Conservation (phyloP, 2,113 vertebrate genomes). For the Macrotus californicus region DNA sequence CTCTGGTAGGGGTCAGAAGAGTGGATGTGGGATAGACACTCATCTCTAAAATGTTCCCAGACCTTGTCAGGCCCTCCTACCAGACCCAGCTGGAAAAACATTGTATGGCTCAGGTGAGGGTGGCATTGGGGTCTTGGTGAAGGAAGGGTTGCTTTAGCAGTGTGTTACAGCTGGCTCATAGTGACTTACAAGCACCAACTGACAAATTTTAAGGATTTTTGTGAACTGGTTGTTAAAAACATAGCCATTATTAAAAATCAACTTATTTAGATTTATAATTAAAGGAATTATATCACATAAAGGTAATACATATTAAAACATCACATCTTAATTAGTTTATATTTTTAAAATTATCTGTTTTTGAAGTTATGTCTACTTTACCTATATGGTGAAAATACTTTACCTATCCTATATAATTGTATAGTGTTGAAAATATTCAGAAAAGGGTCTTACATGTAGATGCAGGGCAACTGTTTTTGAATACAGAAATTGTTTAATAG, state of each 20-base stretch:
- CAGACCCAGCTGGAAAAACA: background rate
- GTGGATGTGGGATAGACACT: background rate
- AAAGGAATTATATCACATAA: background rate
- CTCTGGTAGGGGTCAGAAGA: background rate
- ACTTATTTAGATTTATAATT: background rate
- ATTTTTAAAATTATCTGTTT: background rate
- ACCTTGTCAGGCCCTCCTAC: background rate
- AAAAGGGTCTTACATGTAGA: background rate
- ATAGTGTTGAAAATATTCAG: too few species aligned
- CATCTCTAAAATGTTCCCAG: background rate
- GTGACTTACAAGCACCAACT: background rate
- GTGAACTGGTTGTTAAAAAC: background rate
- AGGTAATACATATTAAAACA: background rate
- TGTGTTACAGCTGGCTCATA: background rate
- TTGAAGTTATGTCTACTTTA: background rate
- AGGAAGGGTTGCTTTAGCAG: background rate
- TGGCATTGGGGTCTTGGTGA: background rate
- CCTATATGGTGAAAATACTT: background rate
- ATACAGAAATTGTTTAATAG: background rate
- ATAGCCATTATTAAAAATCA: background rate
- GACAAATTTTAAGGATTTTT: background rate
- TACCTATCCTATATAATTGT: background rate
- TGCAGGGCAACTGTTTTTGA: background rate
- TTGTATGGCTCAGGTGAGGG: background rate
- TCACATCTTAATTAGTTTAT: background rate